Evolutionary conservation across 2,797 vertebrate genomes (phyloP).

Genomic region (Tarsius wallacei): DNA sequence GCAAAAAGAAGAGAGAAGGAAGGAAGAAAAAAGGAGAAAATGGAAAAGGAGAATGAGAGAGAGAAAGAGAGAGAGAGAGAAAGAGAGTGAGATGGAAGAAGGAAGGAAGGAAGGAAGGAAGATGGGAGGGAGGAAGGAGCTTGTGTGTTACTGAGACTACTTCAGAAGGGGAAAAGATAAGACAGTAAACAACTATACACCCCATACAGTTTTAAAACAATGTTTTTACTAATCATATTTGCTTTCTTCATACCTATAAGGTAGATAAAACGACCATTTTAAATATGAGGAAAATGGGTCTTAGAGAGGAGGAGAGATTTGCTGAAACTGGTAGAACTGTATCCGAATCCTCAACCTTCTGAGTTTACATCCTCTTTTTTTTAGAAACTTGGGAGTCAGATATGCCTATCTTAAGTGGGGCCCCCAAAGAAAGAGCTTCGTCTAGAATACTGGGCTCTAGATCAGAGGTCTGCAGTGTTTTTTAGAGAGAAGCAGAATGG

Average conservation of each 20-base stretch:
- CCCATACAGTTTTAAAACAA: neutral
- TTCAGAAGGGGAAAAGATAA: neutral
- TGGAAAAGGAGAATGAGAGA: neutral
- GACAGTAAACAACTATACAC: neutral
- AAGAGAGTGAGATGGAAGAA: too few species aligned
- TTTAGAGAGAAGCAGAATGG: neutral
- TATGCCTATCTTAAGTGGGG: neutral
- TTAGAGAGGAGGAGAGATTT: neutral
- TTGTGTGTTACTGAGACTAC: neutral
- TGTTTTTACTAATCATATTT: neutral
- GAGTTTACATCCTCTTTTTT: neutral
- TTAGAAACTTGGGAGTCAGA: neutral
- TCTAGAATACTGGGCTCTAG: neutral
- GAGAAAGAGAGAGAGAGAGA: too few species aligned
- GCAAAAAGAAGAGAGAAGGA: neutral
- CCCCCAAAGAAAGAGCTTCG: neutral
- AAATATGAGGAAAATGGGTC: neutral
- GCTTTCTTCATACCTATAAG: neutral
- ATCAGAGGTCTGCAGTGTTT: neutral
- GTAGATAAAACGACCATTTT: neutral
- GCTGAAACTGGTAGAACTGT: neutral
- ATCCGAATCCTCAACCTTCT: neutral
- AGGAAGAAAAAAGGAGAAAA: neutral
- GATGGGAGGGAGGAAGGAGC: neutral
- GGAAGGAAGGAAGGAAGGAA: fast-evolving